phyloP scores from a whole-genome alignment of 2,113 vertebrate species.

The Bambusicola thoracicus region DNA sequence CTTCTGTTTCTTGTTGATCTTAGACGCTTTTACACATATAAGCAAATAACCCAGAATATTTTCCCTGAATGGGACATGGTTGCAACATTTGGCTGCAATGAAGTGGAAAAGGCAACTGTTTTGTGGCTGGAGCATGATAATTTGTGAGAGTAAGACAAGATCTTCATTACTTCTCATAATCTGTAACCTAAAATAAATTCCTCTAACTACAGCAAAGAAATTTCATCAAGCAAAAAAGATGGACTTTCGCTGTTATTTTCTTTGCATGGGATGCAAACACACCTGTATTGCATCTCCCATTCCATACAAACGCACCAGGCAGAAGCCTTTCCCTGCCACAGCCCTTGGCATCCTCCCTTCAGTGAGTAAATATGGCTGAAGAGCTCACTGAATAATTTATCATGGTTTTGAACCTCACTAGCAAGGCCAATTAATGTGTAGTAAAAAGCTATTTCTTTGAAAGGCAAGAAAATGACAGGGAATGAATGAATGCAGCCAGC shows the following conservation, averaged over 20 bases:
- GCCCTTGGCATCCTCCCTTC: not conserved
- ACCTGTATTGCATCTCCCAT: not conserved
- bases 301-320: not conserved
- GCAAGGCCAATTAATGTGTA: conserved; percentile 7
- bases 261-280: not conserved
- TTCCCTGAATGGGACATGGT: not conserved
- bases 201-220: not conserved
- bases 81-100: not conserved
- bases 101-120: not conserved
- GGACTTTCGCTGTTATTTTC: not conserved
- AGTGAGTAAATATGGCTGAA: not conserved
- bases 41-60: not conserved
- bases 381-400: not conserved
- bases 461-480: not conserved
- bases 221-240: not conserved
- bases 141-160: not conserved
- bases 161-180: not conserved
- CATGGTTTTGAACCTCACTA: not conserved
- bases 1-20: not conserved
- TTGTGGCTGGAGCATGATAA: not conserved
- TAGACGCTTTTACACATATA: not conserved
- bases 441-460: conserved; percentile 9
- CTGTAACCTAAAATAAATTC: not conserved
- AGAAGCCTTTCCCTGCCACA: not conserved
- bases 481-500: not conserved